These are phyloP conservation scores for Enoplosus armatus DNA, from an alignment of 2,797 vertebrate genomes.

Conservation along the genomic window DNA sequence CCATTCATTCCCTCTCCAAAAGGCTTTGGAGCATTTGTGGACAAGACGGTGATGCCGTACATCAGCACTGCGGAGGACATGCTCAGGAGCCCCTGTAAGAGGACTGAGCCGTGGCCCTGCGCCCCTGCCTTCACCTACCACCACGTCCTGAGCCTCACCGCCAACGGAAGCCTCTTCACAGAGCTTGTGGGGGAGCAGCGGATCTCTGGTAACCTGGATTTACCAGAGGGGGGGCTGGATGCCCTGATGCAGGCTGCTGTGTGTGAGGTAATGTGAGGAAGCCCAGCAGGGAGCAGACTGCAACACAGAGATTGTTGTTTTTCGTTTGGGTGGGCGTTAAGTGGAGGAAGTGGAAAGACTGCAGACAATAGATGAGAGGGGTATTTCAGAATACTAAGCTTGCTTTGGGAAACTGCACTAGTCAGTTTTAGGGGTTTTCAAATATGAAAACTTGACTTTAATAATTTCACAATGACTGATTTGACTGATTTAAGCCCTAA, in stretches of 20 bases:
- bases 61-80: slow-evolving; percentile 50
- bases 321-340: slow-evolving; percentile 43
- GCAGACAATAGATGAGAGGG: slow-evolving; percentile 64
- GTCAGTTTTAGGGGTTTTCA: slow-evolving; percentile 29
- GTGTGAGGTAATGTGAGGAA: slow-evolving; percentile 57
- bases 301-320: slow-evolving; percentile 60
- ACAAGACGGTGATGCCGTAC: slow-evolving; percentile 57
- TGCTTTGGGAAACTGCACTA: slow-evolving; percentile 36
- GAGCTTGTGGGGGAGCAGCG: slow-evolving; percentile 57
- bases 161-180: slow-evolving; percentile 55
- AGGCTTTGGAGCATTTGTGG: slow-evolving; percentile 60
- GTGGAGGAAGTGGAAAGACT: slow-evolving; percentile 62
- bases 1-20: slow-evolving; percentile 36
- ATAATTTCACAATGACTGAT: slow-evolving; percentile 37
- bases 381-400: slow-evolving; percentile 45
- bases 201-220: slow-evolving; percentile 65
- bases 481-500: slow-evolving; percentile 33
- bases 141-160: slow-evolving; percentile 54
- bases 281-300: slow-evolving; percentile 54
- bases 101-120: slow-evolving; percentile 32
- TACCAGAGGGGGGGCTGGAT: slow-evolving; percentile 46
- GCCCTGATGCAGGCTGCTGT: slow-evolving; percentile 44
- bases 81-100: slow-evolving; percentile 43
- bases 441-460: slow-evolving; percentile 28
- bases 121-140: slow-evolving; percentile 48